These are phyloP conservation scores for Wasmannia auropunctata DNA, from an alignment of 1,140 invertebrate genomes.

Conservation along the genomic window DNA sequence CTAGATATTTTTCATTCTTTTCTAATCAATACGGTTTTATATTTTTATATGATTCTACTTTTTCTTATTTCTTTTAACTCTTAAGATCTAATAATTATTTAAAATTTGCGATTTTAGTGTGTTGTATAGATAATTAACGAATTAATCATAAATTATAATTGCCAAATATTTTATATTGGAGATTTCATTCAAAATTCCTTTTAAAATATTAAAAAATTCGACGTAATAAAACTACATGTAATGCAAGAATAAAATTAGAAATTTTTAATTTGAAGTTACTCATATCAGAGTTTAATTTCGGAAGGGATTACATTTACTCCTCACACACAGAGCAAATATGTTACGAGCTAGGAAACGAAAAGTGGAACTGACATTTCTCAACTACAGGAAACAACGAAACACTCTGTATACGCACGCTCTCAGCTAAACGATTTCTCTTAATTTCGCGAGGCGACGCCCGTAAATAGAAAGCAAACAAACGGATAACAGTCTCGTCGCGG, in stretches of 20 bases:
- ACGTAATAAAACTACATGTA: neutral
- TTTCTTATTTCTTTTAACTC: neutral
- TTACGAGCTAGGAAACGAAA: slow-evolving; percentile 18
- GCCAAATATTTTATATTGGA: neutral
- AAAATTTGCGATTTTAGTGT: neutral
- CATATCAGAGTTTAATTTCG: neutral
- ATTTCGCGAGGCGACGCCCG: slow-evolving; percentile 48
- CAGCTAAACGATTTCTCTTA: slow-evolving; percentile 56
- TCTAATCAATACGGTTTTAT: neutral
- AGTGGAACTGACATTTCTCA: slow-evolving; percentile 38
- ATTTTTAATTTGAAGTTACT: slow-evolving; percentile 6
- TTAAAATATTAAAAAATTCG: neutral
- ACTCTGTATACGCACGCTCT: slow-evolving; percentile 34
- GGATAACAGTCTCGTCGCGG: slow-evolving; percentile 49
- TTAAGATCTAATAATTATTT: neutral
- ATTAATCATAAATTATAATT: neutral
- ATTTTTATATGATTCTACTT: neutral
- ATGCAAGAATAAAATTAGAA: neutral
- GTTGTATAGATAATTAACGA: neutral
- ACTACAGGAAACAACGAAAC: slow-evolving; percentile 41
- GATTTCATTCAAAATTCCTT: neutral
- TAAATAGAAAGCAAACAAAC: slow-evolving; percentile 59
- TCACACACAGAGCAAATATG: neutral
- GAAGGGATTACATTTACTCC: slow-evolving; percentile 24
- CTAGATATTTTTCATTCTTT: neutral